Base-by-base conservation (phyloP, 2,797 vertebrate genomes). In the Petrocephalus sullivani region DNA sequence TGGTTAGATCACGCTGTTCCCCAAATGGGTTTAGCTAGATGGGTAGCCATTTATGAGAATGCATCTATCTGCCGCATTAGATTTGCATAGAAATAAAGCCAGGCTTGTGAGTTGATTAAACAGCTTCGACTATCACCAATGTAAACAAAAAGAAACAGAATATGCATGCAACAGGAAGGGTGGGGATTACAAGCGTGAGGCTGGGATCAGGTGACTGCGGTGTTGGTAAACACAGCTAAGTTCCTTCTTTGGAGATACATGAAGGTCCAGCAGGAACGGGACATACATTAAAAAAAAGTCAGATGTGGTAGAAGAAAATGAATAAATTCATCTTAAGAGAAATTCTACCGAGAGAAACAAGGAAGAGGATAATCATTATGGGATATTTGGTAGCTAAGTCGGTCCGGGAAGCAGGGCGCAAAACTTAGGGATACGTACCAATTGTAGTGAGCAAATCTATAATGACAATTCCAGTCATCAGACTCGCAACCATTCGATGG, bases 101-200 rank as follows among this genome's bases (percentile, higher is more conserved):
- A 90, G 88, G 89, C 91, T 91, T 89, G 41, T 46, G 61, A 91
- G 90, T 91, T 46, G 67, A 0, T 64, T 91, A 92, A 93, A 93
- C 88, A 92, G 88, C 89, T 78, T 21, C 89, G 89, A 82, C 90
- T 92, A 91, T 94, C 92, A 93, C 90, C 92, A 94, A 92, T 94
- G 92, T 94, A 95, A 95, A 95, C 94, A 94, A 88, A 90, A 92
- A 90, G 93, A 91, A 93, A 92, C 92, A 92, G 93, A 94, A 95
- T 94, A 94, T 88, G 46, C 90, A 94, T 94, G 94, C 89, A 51
- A 90, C 92, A 90, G 92, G 90, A 94, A 92, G 90, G 91, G 90
- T 92, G 82, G 75, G 75, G 81, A 67, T 41, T 46, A 46, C 2
- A 16, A 60, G 64, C 33, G 51, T 21, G 90, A 92, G 90, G 19